Base-by-base conservation (phyloP, 2,113 vertebrate species). In the Microcebus ravelobensis region DNA sequence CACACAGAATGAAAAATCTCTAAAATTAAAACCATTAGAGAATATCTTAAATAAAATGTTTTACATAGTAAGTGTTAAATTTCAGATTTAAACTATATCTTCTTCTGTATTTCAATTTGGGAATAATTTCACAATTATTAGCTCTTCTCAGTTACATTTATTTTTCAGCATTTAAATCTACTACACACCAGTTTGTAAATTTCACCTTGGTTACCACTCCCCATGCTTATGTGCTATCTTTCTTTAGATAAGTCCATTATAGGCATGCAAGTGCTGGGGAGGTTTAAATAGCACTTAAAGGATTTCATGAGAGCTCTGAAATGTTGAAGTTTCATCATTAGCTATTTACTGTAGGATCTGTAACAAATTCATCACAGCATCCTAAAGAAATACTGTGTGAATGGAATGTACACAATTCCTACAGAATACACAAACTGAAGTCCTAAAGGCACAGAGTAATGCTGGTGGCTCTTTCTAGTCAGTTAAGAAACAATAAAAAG, bases 391-490 rank as follows among this genome's bases (percentile, higher is more conserved):
- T 13, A 68, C 97, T 52, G 96, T 83, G 95, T 90, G 96, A 97
- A 94, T 20, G 94, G 95, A 91, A 98, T 97, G 96, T 97, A 98
- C 97, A 97, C 88, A 95, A 42, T 93, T 96, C 98, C 98, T 98
- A 98, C 95, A 98, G 98, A 98, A 97, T 96, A 97, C 83, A 89
- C 98, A 98, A 98, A 91, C 97, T 95, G 36, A 84, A 97, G 96
- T 94, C 97, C 98, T 98, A 98, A 98, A 99, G 99, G 99, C 99
- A 99, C 98, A 98, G 98, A 98, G 96, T 98, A 98, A 98, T 98
- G 98, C 98, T 99, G 98, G 99, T 98, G 98, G 98, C 98, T 98
- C 98, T 98, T 99, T 98, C 98, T 97, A 98, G 97, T 98, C 98
- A 97, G 98, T 98, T 98, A 98, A 98, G 98, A 99, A 98, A 98